A percentile compares a stretch with the other conserved stretches of the same genome.
Conservation (phyloP, 1,140 invertebrate species). For the Heliconius nattereri region DNA sequence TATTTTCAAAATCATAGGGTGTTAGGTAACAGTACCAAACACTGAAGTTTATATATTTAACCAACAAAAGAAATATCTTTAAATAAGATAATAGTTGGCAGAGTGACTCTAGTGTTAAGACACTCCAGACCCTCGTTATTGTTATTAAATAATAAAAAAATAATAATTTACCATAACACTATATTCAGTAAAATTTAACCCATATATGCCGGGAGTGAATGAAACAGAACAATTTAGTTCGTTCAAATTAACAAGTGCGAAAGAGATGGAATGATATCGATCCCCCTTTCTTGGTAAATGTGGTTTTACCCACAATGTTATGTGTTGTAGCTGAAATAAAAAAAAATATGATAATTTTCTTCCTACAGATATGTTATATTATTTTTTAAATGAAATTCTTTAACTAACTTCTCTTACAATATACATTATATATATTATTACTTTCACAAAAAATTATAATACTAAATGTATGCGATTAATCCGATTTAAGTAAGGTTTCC, state of each 20-base stretch:
- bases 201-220: slow-evolving; percentile 53
- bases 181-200: slow-evolving; percentile 62
- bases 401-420: neutral
- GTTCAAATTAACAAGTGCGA: slow-evolving; percentile 61
- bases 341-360: slow-evolving; percentile 6
- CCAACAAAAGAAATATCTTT: no score
- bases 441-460: no score
- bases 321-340: slow-evolving; percentile 43
- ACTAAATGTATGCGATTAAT: no score
- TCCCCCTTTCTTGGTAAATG: slow-evolving; percentile 66
- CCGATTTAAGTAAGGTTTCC: no score
- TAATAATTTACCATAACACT: slow-evolving; percentile 58
- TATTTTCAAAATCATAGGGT: no score
- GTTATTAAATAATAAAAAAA: slow-evolving; percentile 11
- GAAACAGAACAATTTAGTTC: slow-evolving; percentile 29
- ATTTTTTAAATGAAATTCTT: neutral
- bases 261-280: slow-evolving; percentile 59
- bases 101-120: neutral
- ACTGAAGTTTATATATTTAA: no score
- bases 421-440: no score
- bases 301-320: slow-evolving; percentile 66
- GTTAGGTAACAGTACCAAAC: no score
- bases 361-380: no score
- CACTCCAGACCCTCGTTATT: neutral
- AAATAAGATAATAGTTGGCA: neutral